Percentiles rank a stretch among this genome's conserved stretches.
Conservation (phyloP, 2,888 invertebrate species). For the Patella caerulea region DNA sequence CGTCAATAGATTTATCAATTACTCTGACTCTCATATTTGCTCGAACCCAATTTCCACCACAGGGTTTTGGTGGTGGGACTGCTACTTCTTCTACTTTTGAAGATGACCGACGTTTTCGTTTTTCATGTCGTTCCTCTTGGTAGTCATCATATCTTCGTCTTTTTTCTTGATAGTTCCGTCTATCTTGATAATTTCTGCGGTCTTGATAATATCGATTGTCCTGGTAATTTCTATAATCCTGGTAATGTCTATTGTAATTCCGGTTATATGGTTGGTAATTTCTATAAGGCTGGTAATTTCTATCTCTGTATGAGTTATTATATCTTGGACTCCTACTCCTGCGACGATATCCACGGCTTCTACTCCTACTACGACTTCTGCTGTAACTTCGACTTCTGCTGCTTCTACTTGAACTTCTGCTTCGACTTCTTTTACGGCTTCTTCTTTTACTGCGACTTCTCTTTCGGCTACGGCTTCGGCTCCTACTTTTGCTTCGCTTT, state of each 20-base stretch:
- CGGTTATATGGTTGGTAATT: conserved; percentile 1
- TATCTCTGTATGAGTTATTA: not conserved
- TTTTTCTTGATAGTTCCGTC: conserved; percentile 15
- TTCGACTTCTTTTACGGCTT: not conserved
- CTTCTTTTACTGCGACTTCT: not conserved
- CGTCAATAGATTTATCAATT: conserved; percentile 68
- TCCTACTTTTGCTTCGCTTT: not conserved
- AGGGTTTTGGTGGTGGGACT: not conserved
- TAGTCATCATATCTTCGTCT: conserved; percentile 12
- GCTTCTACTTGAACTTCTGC: not conserved
- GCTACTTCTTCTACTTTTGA: conserved; percentile 4
- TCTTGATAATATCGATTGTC: conserved; percentile 7
- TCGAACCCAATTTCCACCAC: conserved; percentile 60
- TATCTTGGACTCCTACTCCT: not conserved
- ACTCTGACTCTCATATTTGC: conserved; percentile 70
- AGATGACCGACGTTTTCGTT: not conserved
- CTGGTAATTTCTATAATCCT: conserved; percentile 2
- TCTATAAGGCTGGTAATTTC: not conserved
- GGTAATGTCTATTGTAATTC: conserved; percentile 12
- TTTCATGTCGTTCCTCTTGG: not conserved
- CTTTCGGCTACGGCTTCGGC: not conserved
- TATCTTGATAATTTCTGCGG: conserved; percentile 15
- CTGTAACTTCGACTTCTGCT: not conserved
- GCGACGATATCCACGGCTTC: not conserved
- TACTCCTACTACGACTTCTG: conserved; percentile 5